phyloP scores from a whole-genome alignment of 1,140 invertebrate genomes.

The Papilio xuthus region DNA sequence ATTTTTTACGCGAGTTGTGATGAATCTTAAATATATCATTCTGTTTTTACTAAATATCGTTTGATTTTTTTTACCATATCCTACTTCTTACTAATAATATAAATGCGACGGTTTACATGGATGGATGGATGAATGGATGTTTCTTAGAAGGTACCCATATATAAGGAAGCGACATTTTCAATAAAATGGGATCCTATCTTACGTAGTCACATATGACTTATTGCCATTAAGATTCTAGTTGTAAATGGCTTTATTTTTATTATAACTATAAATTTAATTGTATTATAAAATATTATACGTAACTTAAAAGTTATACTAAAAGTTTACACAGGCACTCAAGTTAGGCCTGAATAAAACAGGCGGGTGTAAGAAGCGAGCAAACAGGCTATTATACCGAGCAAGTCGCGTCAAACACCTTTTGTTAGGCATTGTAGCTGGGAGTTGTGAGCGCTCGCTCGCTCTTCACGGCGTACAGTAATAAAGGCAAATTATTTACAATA shows the following conservation, averaged over 20 bases:
- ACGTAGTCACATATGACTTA: no score
- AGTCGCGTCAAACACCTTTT: conserved; percentile 32
- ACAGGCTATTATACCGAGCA: conserved; percentile 33
- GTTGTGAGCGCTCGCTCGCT: neutral
- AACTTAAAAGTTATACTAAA: neutral
- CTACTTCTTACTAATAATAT: no score
- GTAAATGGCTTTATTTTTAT: neutral
- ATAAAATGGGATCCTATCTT: no score
- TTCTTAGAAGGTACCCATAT: no score
- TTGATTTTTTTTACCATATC: conserved; percentile 14
- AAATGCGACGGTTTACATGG: no score
- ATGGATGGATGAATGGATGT: no score
- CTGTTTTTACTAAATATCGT: conserved; percentile 23
- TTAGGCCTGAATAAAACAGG: conserved; percentile 29
- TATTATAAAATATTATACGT: neutral
- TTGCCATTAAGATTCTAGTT: no score
- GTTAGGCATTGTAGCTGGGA: conserved; percentile 22
- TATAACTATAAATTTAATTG: neutral
- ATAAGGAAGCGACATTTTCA: no score
- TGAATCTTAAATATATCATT: conserved; percentile 22
- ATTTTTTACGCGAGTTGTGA: conserved; percentile 21
- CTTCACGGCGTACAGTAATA: neutral
- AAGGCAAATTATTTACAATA: conserved; percentile 24
- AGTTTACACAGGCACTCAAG: conserved; percentile 24
- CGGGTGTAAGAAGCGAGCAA: conserved; percentile 3